Base-by-base conservation (phyloP, 2,888 invertebrate genomes). In the Plagiodera versicolora region DNA sequence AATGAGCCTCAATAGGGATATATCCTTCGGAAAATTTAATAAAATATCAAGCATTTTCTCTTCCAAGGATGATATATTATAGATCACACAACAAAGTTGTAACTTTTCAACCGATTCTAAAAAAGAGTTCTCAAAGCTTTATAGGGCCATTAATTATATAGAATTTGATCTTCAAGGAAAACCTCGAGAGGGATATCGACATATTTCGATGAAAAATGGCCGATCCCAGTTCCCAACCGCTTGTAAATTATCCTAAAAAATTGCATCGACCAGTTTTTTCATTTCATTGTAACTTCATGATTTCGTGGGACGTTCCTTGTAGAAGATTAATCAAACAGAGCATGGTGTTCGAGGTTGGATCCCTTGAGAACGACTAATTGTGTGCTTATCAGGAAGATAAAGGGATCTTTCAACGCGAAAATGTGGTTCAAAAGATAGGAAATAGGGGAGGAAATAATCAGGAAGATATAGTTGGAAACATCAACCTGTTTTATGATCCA, bases 261-360 rank as follows among this genome's bases (percentile, higher is more conserved):
- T 3, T 10, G 50, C 16, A 50, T 50, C 28, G 30, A 50, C 10
- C 28, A 16, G 28, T 20, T 24, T 49, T 49, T 50, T 30, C 30
- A 30, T 28, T 17, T 9, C 17, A 24, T 50, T 50, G 14, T 50
- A 24, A 17, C 30, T 50, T 50, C 50, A 50, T 50, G 30, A 30
- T 50, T 30, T 11, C 28, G 50, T 50, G 9, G 28, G 20, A 50
- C 50, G 28, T 14, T 16, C 19, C 17, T 28, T 50, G 17, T 24
- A n/a, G 28, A 50, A 50, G 14, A 50, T 16, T 14, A 50, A 50
- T 50, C 30, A 50, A 50, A 30, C 17, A 28, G 50, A 28, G 16
- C 28, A 14, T 8, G 50, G 28, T 50, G 28, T 24, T 24, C 14
- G 16, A 30, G 28, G 50, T 50, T 16, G 10, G 17, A 50, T 17